Base-by-base conservation (phyloP, 2,888 invertebrate species). In the Mamestra brassicae region DNA sequence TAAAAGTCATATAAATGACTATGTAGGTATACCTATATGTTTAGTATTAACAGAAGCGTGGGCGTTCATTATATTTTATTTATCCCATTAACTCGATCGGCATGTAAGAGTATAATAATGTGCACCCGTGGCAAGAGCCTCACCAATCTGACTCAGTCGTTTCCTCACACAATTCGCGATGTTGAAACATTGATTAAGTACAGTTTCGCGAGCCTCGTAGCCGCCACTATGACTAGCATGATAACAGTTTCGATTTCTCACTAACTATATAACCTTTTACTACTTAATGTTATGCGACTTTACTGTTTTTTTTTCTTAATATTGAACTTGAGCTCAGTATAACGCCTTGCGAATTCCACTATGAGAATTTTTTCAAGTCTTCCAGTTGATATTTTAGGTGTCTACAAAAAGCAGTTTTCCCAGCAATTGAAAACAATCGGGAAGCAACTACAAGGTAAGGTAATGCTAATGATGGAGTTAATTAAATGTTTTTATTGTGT, bases 391-490 rank as follows among this genome's bases (percentile, higher is more conserved):
- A 87, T 89, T 89, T 85, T 87, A 89, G 89, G 87, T 88, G 83
- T 62, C 81, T 64, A 88, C 87, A 82, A 75, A 78, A 64, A 68
- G 81, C 78, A 74, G 88, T 74, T 85, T 84, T 84, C 81, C 71
- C 85, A 85, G 85, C 84, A 74, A 80, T 85, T 81, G 84, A 85
- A 85, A 86, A 83, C 85, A 86, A 83, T 70, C 84, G 85, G 88
- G 89, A 89, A 87, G 83, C 87, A 63, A 81, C 74, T 57, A 86
- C 89, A 92, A 92, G 91, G 93, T 92, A 90, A 90, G 85, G 87
- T 87, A 17, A 86, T 88, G 86, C 69, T 86, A 85, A 86, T 83
- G 81, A 87, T 83, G 83, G 83, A 85, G 76, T 81, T 88, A 81
- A 88, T 86, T 81, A 82, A 85, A 83, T 82, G 82, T 87, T 85